phyloP scores from a whole-genome alignment of 2,113 vertebrate species.

The Ictidomys tridecemlineatus region DNA sequence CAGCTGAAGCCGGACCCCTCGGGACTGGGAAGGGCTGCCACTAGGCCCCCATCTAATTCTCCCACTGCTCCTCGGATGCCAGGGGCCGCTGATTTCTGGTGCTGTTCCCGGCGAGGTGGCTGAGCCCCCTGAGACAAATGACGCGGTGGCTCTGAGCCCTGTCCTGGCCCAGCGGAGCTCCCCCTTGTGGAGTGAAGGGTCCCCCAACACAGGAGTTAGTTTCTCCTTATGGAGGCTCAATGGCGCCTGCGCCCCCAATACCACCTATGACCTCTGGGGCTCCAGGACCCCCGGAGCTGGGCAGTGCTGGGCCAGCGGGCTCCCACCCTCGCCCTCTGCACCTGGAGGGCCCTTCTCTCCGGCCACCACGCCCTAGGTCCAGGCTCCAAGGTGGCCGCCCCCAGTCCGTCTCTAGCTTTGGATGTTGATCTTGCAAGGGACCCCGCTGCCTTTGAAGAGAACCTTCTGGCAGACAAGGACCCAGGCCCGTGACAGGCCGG shows the following conservation, averaged over 20 bases:
- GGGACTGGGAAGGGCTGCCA: not conserved
- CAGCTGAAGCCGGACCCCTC: not conserved
- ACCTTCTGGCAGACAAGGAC: not conserved
- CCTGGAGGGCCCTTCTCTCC: not conserved
- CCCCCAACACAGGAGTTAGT: constrained; percentile 7
- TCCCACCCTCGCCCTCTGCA: not conserved
- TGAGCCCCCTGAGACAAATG: not conserved
- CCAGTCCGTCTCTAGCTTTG: not conserved
- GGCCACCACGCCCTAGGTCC: not conserved
- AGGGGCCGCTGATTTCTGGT: not conserved
- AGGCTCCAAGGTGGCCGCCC: not conserved
- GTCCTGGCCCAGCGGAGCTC: not conserved
- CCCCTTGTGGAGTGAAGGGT: not conserved
- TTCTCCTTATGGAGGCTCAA: not conserved
- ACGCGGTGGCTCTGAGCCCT: not conserved
- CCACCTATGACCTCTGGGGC: not conserved
- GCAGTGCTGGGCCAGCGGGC: not conserved
- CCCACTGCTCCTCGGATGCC: not conserved
- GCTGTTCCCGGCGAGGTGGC: not conserved
- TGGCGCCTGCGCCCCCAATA: rapidly evolving
- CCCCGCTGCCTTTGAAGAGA: not conserved
- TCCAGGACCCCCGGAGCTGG: not conserved
- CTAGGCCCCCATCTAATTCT: not conserved
- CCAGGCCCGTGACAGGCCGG: not conserved
- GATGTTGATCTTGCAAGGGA: not conserved